phyloP scores from a whole-genome alignment of 2,888 invertebrate genomes.

The Epirrita christyi region DNA sequence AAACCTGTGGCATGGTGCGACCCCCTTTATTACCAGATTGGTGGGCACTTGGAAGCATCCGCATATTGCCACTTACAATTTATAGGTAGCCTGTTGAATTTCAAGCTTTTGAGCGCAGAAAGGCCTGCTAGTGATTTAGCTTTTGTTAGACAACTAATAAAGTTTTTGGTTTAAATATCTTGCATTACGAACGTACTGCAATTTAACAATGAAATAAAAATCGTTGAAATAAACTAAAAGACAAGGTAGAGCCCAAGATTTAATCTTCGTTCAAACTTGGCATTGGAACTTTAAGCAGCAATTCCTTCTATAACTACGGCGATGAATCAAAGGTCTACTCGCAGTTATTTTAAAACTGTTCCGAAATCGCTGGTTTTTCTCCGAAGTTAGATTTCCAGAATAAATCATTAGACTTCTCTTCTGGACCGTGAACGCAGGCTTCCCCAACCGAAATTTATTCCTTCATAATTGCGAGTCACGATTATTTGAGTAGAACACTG shows the following conservation, averaged over 20 bases:
- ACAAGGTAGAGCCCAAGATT: no score
- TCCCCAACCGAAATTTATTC: conserved; percentile 24
- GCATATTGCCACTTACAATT: background rate
- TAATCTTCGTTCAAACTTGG: background rate
- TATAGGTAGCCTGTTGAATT: background rate
- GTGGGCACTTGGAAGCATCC: conserved; percentile 4
- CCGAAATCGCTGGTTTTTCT: conserved; percentile 14
- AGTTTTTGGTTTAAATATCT: no score
- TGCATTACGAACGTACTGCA: no score
- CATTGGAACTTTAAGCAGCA: background rate
- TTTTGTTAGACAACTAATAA: no score
- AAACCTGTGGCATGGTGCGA: conserved; percentile 41
- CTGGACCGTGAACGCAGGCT: conserved; percentile 24
- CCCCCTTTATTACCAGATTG: conserved; percentile 54
- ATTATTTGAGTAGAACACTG: conserved; percentile 24
- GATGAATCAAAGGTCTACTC: conserved; percentile 18
- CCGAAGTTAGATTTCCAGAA: conserved; percentile 23
- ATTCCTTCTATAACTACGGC: background rate
- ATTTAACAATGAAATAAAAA: no score
- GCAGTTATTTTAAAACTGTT: conserved; percentile 19
- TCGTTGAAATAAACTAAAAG: no score
- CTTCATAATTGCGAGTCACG: conserved; percentile 26
- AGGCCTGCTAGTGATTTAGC: no score
- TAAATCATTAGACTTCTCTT: conserved; percentile 30
- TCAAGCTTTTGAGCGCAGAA: background rate